Evolutionary conservation across 2,113 vertebrate species (phyloP).

Genomic region (Grammomys dolichurus): DNA sequence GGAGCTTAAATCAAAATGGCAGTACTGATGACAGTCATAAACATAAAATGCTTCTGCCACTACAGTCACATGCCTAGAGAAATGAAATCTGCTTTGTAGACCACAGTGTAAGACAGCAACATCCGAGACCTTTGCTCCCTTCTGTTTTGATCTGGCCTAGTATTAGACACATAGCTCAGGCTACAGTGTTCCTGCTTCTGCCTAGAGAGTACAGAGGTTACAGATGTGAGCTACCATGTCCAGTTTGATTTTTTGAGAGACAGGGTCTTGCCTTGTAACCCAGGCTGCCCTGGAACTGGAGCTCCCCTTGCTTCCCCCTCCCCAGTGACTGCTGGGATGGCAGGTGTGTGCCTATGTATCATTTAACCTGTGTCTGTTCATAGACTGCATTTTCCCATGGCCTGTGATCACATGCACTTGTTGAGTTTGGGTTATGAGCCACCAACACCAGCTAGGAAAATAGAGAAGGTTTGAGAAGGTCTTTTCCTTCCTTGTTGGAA

Average conservation of each 20-base stretch:
- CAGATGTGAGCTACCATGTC: neutral
- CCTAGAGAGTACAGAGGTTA: neutral
- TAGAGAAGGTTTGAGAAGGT: neutral
- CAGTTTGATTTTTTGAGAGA: neutral
- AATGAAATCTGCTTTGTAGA: conserved; percentile 32
- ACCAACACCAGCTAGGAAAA: neutral
- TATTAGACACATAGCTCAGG: neutral
- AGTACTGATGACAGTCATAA: neutral
- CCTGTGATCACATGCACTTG: neutral
- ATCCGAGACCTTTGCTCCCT: neutral
- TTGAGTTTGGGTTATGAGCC: neutral
- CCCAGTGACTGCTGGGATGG: neutral
- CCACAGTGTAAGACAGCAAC: neutral
- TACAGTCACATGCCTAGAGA: neutral
- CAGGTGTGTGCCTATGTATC: too few relatives aligned
- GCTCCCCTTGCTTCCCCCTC: neutral
- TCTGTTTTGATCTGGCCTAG: neutral
- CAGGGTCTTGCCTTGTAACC: neutral
- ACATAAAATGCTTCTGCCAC: neutral
- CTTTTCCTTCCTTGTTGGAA: neutral
- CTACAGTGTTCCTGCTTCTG: neutral
- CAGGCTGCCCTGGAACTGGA: neutral
- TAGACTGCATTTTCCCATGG: neutral
- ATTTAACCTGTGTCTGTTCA: neutral
- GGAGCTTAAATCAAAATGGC: neutral